A percentile compares a stretch with the other conserved stretches of the same genome.
Evolutionary conservation across 2,888 invertebrate species (phyloP).

Genomic region (Alitta virens): DNA sequence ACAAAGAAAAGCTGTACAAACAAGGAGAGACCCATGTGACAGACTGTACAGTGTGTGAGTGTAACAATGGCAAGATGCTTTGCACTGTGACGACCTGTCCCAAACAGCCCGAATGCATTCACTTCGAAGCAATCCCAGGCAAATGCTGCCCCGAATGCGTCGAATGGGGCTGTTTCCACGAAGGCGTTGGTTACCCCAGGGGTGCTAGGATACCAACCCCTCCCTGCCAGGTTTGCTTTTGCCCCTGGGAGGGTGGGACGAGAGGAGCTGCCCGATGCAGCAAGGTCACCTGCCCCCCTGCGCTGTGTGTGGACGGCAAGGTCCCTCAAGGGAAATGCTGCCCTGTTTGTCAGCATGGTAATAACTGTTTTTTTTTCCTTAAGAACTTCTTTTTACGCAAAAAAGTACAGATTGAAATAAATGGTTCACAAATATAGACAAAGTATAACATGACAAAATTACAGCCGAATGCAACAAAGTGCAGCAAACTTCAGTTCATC

Average conservation of each 20-base stretch:
- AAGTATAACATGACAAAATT: too few relatives aligned
- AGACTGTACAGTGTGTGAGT: slow-evolving; percentile 4
- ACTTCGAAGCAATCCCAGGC: slow-evolving; percentile 4
- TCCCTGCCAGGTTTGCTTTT: slow-evolving; percentile 12
- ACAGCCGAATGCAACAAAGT: too few relatives aligned
- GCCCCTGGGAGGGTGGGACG: slow-evolving; percentile 9
- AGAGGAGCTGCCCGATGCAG: not conserved
- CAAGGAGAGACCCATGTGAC: slow-evolving; percentile 11
- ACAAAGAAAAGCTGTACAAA: slow-evolving; percentile 12
- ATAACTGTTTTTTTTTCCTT: too few relatives aligned
- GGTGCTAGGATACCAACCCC: slow-evolving; percentile 8
- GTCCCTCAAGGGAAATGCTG: too few relatives aligned
- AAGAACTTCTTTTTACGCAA: too few relatives aligned
- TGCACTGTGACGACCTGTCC: slow-evolving; percentile 7
- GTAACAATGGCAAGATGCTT: not conserved
- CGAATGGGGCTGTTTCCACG: slow-evolving; percentile 9
- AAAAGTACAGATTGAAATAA: too few relatives aligned
- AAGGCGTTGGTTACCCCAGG: slow-evolving; percentile 5
- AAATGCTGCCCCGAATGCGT: slow-evolving; percentile 12
- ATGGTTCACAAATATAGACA: too few relatives aligned
- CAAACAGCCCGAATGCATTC: slow-evolving; percentile 8
- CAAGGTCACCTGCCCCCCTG: too few relatives aligned
- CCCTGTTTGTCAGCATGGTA: too few relatives aligned
- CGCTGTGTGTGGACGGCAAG: not conserved
- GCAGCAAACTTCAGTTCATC: too few relatives aligned